These are phyloP conservation scores for Schizotus pectinicornis DNA, from an alignment of 2,888 invertebrate species.

Conservation along the genomic window DNA sequence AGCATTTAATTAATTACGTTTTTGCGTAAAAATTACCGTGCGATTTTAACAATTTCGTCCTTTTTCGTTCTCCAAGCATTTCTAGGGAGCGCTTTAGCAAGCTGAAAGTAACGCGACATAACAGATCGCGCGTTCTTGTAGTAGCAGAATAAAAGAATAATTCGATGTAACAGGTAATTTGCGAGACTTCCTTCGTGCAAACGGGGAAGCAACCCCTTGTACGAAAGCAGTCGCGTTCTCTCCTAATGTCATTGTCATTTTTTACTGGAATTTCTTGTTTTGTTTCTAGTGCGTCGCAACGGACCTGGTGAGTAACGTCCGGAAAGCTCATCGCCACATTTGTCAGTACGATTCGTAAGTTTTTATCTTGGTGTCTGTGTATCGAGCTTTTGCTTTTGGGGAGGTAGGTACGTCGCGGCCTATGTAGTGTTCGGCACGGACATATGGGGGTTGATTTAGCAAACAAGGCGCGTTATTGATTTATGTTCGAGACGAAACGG, in stretches of 20 bases:
- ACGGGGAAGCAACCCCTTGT: too few relatives aligned
- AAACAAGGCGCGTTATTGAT: constrained; percentile 7
- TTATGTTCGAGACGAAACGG: constrained; percentile 1
- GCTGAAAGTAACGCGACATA: too few relatives aligned
- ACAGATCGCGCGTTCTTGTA: too few relatives aligned
- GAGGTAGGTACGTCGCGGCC: too few relatives aligned
- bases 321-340: constrained; percentile 8
- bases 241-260: not conserved
- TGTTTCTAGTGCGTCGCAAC: constrained; percentile 24
- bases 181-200: too few relatives aligned
- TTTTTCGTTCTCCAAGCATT: too few relatives aligned
- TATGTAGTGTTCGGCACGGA: too few relatives aligned
- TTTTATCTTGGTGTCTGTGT: not conserved
- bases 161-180: not conserved
- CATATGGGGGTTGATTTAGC: constrained; percentile 2
- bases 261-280: constrained; percentile 19
- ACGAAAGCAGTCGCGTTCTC: not conserved
- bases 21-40: too few relatives aligned
- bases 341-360: constrained; percentile 1
- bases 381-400: too few relatives aligned
- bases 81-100: too few relatives aligned
- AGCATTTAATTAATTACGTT: too few relatives aligned
- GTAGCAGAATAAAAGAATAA: not conserved
- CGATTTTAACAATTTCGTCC: too few relatives aligned
- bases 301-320: constrained; percentile 24